Evolutionary conservation across 2,888 invertebrate species (phyloP).

Genomic region (Yponomeuta evonymella): DNA sequence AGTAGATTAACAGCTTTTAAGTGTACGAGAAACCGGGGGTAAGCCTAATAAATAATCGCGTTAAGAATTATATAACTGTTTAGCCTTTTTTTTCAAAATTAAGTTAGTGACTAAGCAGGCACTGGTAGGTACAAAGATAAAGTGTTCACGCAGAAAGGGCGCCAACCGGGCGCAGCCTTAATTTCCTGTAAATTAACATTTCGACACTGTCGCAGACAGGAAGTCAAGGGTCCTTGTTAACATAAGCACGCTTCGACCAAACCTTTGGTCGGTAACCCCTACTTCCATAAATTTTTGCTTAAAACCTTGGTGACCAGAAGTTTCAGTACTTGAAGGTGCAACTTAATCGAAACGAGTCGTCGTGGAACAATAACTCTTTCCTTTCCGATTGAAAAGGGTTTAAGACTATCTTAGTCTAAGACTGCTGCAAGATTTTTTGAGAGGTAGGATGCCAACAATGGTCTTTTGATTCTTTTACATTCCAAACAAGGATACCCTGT

Average conservation of each 20-base stretch:
- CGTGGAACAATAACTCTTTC: not conserved
- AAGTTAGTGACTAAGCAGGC: not conserved
- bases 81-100: too few species aligned
- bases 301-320: not conserved
- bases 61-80: too few species aligned
- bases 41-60: too few species aligned
- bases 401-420: not conserved
- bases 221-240: conserved; percentile 54
- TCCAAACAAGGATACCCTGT: too few species aligned
- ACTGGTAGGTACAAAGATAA: conserved; percentile 22
- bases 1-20: too few species aligned
- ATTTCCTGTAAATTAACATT: conserved; percentile 75
- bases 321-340: not conserved
- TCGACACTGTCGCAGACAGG: conserved; percentile 55
- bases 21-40: too few species aligned
- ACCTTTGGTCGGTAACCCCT: not conserved
- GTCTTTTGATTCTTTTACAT: too few species aligned
- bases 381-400: not conserved
- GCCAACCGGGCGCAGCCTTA: conserved; percentile 68
- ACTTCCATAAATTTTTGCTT: not conserved
- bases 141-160: conserved; percentile 56
- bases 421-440: too few species aligned
- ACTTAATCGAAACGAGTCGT: not conserved
- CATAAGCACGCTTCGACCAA: conserved; percentile 27
- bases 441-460: too few species aligned